These are phyloP conservation scores for Pterophyllum scalare DNA, from an alignment of 2,113 vertebrate species.

Conservation along the genomic window DNA sequence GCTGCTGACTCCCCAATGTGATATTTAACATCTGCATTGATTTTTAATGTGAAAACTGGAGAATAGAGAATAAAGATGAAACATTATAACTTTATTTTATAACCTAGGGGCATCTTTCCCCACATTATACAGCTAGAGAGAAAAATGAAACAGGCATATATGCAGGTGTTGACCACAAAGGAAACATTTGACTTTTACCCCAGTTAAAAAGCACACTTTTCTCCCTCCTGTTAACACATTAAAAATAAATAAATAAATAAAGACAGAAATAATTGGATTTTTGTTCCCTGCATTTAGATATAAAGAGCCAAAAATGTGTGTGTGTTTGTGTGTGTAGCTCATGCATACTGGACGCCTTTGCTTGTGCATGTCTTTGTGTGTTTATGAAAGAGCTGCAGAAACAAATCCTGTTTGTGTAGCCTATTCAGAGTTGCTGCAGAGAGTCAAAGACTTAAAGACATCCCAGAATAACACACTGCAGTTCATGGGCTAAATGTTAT, in stretches of 20 bases:
- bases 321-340: background rate
- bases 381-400: background rate
- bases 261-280: conserved; percentile 35
- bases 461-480: background rate
- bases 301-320: background rate
- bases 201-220: background rate
- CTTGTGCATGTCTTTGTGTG: background rate
- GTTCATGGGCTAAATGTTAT: background rate
- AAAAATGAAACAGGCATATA: background rate
- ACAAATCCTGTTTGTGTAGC: background rate
- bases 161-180: background rate
- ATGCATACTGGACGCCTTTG: background rate
- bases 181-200: conserved; percentile 1
- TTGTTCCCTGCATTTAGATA: background rate
- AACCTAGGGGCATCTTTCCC: background rate
- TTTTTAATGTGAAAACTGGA: background rate
- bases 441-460: conserved; percentile 3
- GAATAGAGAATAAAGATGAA: background rate
- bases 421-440: background rate
- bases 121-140: background rate
- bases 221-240: background rate
- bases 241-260: background rate
- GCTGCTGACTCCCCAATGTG: background rate
- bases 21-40: background rate
- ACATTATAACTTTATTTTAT: background rate